Base-by-base conservation (phyloP, 1,140 invertebrate genomes). In the Drosophila guanche region DNA sequence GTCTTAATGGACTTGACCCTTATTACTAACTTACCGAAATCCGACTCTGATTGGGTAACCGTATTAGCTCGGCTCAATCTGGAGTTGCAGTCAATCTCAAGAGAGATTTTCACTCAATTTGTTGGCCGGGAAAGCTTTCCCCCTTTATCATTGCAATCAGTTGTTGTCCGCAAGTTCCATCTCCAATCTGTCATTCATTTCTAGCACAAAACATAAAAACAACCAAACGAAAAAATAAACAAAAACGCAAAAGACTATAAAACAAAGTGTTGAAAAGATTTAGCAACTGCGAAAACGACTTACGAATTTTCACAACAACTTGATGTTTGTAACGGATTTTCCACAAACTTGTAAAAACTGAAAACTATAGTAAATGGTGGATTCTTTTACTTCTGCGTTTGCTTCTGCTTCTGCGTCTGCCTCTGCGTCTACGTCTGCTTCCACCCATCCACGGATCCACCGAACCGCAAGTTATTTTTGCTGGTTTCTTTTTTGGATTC, bases 281-380 rank as follows among this genome's bases (percentile, higher is more conserved):
- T 76, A 54, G 61, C 68, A 81, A 81, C 59, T 59, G 77, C 50
- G 59, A 63, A 80, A 79, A 58, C 70, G 43, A 79, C 75, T 61
- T 57, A 79, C 55, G 65, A 75, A 83, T 84, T 83, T 83, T 79
- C 75, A 79, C 75, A 83, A 83, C 59, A 75, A 63, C 60, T 78
- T 83, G 56, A 74, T 62, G 63, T 66, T 78, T 69, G 59, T 75
- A 83, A 84, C 79, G 79, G 65, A 83, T 75, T 83, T 83, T 63
- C 46, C 45, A 46, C 47, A 52, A 68, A 78, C 73, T 77, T 56
- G 51, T 65, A 65, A 76, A 59, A 68, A 72, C 48, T 67, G 73
- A 61, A 74, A 4, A 27, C 25, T 59, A 58, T 20, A 20, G 16
- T 20, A 20, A 20, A 20, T 20, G 16, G 74, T 68, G 52, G 50